phyloP scores from a whole-genome alignment of 2,113 vertebrate genomes.

The Eurystomus gularis region DNA sequence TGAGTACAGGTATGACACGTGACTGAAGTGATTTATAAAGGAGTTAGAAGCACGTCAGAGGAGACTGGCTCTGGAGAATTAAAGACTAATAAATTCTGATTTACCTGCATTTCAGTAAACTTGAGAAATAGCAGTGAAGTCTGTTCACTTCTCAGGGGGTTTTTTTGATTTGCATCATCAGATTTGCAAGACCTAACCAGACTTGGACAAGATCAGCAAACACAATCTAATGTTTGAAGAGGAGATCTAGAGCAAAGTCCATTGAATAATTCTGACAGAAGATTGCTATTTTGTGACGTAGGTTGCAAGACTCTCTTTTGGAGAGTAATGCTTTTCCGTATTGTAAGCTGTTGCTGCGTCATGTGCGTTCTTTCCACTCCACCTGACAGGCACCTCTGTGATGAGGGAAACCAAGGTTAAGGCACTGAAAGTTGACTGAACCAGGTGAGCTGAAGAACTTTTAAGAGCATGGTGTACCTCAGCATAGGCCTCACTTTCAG shows the following conservation, averaged over 20 bases:
- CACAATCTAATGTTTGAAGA: not conserved
- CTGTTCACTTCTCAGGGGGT: not conserved
- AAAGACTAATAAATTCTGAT: not conserved
- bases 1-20: not conserved
- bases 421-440: not conserved
- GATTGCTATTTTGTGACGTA: not conserved
- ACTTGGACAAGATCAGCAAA: not conserved
- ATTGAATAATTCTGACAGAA: not conserved
- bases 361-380: rapidly evolving
- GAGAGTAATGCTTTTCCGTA: not conserved
- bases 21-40: not conserved
- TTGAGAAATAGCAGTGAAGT: not conserved
- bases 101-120: not conserved
- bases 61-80: not conserved
- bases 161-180: not conserved
- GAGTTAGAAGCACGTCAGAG: not conserved
- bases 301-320: not conserved
- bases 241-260: not conserved
- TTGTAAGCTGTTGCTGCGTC: not conserved
- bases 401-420: not conserved
- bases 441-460: not conserved
- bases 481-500: not conserved
- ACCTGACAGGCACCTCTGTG: not conserved
- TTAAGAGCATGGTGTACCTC: not conserved
- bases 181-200: not conserved